These are phyloP conservation scores for Brachyrhaphis roseni DNA, from an alignment of 2,797 vertebrate species.

Conservation along the genomic window DNA sequence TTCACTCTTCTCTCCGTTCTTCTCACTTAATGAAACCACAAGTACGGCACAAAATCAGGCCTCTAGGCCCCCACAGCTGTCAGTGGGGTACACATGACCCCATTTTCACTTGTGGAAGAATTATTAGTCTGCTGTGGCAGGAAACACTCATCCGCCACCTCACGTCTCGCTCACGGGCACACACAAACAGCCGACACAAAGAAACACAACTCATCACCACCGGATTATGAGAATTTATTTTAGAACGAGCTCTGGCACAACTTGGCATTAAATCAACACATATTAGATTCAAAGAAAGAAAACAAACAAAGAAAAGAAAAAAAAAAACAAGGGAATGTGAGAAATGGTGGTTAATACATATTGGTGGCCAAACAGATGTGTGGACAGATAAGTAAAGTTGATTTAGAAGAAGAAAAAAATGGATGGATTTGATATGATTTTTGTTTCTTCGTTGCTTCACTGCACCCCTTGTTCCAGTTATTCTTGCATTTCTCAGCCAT, in stretches of 20 bases:
- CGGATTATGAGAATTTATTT: constrained; percentile 78
- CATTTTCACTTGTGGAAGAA: constrained; percentile 62
- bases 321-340: constrained; percentile 20
- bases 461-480: constrained; percentile 14
- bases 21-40: constrained; percentile 68
- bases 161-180: constrained; percentile 21
- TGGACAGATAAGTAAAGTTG: constrained; percentile 23
- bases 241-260: constrained; percentile 65
- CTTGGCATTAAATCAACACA: constrained; percentile 75
- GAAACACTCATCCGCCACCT: constrained; percentile 35
- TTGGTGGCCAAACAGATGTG: constrained; percentile 51
- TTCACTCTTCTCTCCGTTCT: constrained; percentile 36
- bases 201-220: constrained; percentile 69
- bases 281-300: constrained; percentile 66
- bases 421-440: constrained; percentile 38
- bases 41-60: constrained; percentile 59
- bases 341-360: constrained; percentile 22
- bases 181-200: constrained; percentile 27
- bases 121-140: constrained; percentile 68
- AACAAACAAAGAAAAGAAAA: constrained; percentile 14
- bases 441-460: constrained; percentile 40
- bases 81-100: constrained; percentile 62
- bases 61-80: constrained; percentile 55
- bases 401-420: constrained; percentile 5
- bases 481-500: constrained; percentile 63